Evolutionary conservation across 1,140 invertebrate species (phyloP).

Genomic region (Condylostylus longicornis): DNA sequence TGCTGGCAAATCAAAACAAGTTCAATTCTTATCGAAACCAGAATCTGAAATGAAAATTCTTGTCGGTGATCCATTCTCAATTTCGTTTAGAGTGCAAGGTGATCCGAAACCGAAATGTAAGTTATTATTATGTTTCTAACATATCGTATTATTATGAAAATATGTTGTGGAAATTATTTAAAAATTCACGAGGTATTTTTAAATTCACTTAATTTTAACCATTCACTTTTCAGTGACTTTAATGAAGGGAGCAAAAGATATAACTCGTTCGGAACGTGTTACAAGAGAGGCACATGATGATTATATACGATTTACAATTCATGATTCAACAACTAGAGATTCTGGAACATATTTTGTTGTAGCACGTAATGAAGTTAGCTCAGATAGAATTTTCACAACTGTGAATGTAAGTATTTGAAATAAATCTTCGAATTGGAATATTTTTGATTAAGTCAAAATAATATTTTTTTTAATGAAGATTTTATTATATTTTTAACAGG

Average conservation of each 20-base stretch:
- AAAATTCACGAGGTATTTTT: not conserved
- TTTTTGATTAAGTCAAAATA: too few relatives aligned
- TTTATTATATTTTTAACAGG: not conserved
- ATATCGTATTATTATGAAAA: not conserved
- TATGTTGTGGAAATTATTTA: not conserved
- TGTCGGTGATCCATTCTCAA: slow-evolving; percentile 59
- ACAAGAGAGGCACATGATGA: slow-evolving; percentile 71
- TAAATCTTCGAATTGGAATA: too few relatives aligned
- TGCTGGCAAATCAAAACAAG: slow-evolving; percentile 50
- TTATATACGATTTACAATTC: slow-evolving; percentile 72
- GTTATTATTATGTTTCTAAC: slow-evolving; percentile 4
- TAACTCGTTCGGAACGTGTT: slow-evolving; percentile 58
- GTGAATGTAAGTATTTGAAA: slow-evolving; percentile 60
- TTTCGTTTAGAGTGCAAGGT: slow-evolving; percentile 63
- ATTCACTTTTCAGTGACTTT: slow-evolving; percentile 48
- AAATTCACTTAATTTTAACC: not conserved
- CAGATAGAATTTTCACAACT: slow-evolving; percentile 68
- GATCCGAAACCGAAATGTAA: slow-evolving; percentile 71
- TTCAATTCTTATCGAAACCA: slow-evolving; percentile 61
- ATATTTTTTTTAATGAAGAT: not conserved
- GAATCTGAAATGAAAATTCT: slow-evolving; percentile 56
- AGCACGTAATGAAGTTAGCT: slow-evolving; percentile 78
- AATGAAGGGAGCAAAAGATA: slow-evolving; percentile 72
- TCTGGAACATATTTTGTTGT: slow-evolving; percentile 89
- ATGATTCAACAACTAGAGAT: slow-evolving; percentile 69